Conservation (phyloP, 2,888 invertebrate species). For the Oithona nana region DNA sequence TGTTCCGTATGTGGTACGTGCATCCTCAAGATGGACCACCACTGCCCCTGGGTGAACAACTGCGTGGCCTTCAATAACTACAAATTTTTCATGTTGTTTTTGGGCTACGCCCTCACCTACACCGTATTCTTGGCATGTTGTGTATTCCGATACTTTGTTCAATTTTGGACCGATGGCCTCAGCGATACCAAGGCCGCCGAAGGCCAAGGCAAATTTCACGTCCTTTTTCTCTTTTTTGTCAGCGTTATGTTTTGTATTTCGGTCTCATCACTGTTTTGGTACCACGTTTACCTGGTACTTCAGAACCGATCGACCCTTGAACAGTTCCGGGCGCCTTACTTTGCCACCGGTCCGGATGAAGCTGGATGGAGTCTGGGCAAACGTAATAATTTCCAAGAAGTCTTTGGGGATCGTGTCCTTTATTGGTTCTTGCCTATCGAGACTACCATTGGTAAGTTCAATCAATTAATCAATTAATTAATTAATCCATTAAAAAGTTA, state of each 20-base stretch:
- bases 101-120: constrained; percentile 78
- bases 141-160: constrained; percentile 65
- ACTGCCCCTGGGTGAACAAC: constrained; percentile 80
- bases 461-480: no score
- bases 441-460: constrained; percentile 7
- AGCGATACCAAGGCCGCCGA: constrained; percentile 24
- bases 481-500: no score
- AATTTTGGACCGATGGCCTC: constrained; percentile 45
- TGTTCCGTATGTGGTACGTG: constrained; percentile 87
- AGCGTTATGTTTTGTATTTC: constrained; percentile 93
- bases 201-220: constrained; percentile 56
- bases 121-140: constrained; percentile 73
- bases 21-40: constrained; percentile 95
- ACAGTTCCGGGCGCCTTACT: constrained; percentile 12
- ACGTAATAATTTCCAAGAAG: constrained; percentile 9
- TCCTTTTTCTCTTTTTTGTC: constrained; percentile 90
- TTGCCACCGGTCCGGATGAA: not conserved
- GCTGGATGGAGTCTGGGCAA: constrained; percentile 11
- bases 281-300: constrained; percentile 80
- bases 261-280: constrained; percentile 80
- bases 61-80: constrained; percentile 96
- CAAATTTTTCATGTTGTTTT: constrained; percentile 92
- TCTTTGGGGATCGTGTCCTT: constrained; percentile 5
- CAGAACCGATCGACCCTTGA: constrained; percentile 36
- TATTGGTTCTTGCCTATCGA: constrained; percentile 10